Evolutionary conservation across 2,888 invertebrate species (phyloP).

Genomic region (Ectemnius continuus): DNA sequence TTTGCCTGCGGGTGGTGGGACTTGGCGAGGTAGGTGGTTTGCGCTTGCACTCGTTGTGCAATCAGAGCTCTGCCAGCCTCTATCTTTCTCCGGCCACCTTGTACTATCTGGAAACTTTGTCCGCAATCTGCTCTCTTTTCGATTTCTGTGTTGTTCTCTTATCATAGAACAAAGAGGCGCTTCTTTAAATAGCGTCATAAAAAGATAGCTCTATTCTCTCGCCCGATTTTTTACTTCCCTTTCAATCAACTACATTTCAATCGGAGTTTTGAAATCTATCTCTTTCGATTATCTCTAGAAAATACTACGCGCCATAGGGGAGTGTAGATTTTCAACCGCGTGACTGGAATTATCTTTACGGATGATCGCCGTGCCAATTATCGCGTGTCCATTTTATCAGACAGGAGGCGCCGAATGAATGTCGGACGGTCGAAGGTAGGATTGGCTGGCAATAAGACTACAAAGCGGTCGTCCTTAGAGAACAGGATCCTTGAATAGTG

Average conservation of each 20-base stretch:
- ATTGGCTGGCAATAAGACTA: not conserved
- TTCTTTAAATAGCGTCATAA: too few species aligned
- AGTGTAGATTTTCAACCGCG: not conserved
- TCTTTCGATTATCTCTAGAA: conserved; percentile 23
- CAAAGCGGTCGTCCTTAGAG: conserved; percentile 28
- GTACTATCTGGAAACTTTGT: not conserved
- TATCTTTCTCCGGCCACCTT: conserved; percentile 15
- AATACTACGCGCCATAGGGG: not conserved
- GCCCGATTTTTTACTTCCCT: conserved; percentile 50
- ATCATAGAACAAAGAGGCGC: not conserved
- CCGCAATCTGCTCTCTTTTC: conserved; percentile 35
- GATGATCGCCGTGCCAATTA: not conserved
- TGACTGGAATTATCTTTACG: too few species aligned
- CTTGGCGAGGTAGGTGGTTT: conserved; percentile 48
- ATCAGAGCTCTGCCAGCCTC: conserved; percentile 43
- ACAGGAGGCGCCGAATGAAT: too few species aligned
- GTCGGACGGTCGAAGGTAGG: not conserved
- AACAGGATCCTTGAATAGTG: conserved; percentile 48
- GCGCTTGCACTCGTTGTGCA: conserved; percentile 60
- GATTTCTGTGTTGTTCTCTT: conserved; percentile 29
- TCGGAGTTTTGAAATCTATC: conserved; percentile 49
- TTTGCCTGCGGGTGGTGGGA: conserved; percentile 68
- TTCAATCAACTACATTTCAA: conserved; percentile 53
- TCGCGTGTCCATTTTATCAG: not conserved
- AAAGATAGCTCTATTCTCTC: not conserved